Percentiles rank a stretch among this genome's conserved stretches.
These are phyloP conservation scores for Podarcis muralis DNA, from an alignment of 2,113 vertebrate species.

Conservation along the genomic window DNA sequence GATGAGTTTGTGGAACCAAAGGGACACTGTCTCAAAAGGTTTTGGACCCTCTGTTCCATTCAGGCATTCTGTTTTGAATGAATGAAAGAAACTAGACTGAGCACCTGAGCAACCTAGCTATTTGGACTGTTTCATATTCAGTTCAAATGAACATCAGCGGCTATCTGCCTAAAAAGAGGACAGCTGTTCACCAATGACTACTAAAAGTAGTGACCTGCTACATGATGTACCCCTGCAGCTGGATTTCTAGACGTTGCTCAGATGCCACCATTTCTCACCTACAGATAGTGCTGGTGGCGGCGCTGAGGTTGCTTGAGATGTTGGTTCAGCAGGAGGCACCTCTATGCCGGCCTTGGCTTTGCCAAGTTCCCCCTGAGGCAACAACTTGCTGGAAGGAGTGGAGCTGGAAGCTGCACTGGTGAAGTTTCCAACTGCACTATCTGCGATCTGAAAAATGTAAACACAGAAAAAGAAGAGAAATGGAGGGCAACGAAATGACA, in stretches of 20 bases:
- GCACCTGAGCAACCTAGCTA: too few species aligned
- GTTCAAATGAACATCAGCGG: not conserved
- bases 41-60: too few species aligned
- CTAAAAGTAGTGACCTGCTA: not conserved
- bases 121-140: too few species aligned
- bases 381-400: conserved; percentile 52
- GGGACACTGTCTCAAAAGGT: too few species aligned
- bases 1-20: too few species aligned
- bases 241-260: not conserved
- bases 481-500: not conserved
- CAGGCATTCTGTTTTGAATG: too few species aligned
- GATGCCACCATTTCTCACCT: conserved; percentile 63
- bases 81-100: too few species aligned
- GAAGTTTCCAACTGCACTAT: conserved; percentile 42
- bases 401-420: conserved; percentile 30
- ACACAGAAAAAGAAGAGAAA: conserved; percentile 1
- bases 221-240: not conserved
- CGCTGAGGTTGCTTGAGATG: conserved; percentile 32
- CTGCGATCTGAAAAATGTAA: conserved; percentile 61
- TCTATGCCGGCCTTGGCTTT: conserved; percentile 51
- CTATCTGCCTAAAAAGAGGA: not conserved
- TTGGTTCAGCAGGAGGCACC: conserved; percentile 34
- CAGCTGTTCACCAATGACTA: not conserved
- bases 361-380: conserved; percentile 58
- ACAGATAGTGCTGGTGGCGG: conserved; percentile 40